Percentiles rank a stretch among this genome's conserved stretches.
phyloP scores from a whole-genome alignment of 2,797 vertebrate genomes.

The Synanceia verrucosa region DNA sequence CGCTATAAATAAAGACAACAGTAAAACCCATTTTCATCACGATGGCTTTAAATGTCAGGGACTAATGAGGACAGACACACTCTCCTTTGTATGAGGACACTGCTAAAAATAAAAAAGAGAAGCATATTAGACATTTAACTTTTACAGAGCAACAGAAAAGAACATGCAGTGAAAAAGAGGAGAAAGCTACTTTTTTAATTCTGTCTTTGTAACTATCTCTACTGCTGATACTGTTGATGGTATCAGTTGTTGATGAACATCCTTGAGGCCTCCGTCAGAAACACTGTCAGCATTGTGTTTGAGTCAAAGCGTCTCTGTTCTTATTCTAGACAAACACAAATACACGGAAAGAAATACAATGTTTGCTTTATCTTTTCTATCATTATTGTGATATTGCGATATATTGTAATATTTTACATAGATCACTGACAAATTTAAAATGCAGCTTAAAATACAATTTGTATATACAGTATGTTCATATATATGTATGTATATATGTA shows the following conservation, averaged over 20 bases:
- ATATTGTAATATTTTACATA: no score
- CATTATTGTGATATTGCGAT: background rate
- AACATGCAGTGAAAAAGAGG: background rate
- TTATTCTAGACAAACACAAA: background rate
- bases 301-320: background rate
- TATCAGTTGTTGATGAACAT: background rate
- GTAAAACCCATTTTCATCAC: constrained; percentile 9
- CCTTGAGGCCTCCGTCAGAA: background rate
- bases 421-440: no score
- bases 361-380: no score
- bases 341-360: background rate
- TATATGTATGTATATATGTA: no score
- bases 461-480: no score
- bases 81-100: background rate
- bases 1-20: constrained; percentile 43
- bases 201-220: background rate
- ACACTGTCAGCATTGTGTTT: background rate
- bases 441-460: no score
- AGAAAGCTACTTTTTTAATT: background rate
- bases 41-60: constrained; percentile 5
- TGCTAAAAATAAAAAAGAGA: background rate
- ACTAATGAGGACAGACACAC: background rate
- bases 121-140: background rate
- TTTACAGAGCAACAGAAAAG: background rate
- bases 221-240: background rate